phyloP scores from a whole-genome alignment of 2,113 vertebrate species.

The Neogale vison region DNA sequence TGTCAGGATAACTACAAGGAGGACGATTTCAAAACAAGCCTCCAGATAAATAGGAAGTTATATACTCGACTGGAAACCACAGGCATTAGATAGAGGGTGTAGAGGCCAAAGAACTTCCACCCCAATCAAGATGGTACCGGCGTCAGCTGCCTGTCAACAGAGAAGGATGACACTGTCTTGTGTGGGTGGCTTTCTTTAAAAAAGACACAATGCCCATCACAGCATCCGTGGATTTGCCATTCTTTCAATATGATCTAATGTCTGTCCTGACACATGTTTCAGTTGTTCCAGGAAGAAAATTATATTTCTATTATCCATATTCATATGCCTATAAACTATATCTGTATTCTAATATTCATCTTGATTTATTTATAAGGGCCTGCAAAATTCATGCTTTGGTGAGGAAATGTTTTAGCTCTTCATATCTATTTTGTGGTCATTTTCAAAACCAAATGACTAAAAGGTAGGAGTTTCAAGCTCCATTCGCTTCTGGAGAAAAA shows the following conservation, averaged over 20 bases:
- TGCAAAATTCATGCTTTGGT: constrained; percentile 76
- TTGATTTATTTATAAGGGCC: constrained; percentile 78
- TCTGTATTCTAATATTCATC: constrained; percentile 69
- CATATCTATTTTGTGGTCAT: constrained; percentile 68
- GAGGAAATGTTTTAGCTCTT: constrained; percentile 73
- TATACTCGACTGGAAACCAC: constrained; percentile 49
- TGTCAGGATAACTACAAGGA: constrained; percentile 77
- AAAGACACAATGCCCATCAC: constrained; percentile 48
- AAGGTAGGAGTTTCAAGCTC: constrained; percentile 43
- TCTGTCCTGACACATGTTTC: constrained; percentile 11
- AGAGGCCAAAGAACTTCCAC: constrained; percentile 57
- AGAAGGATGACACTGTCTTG: not conserved
- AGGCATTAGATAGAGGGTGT: constrained; percentile 58
- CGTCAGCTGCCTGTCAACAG: constrained; percentile 65
- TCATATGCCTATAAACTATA: constrained; percentile 64
- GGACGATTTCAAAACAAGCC: constrained; percentile 67
- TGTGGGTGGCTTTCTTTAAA: constrained; percentile 64
- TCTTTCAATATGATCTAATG: not conserved
- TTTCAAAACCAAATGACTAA: constrained; percentile 62
- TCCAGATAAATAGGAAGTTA: constrained; percentile 74
- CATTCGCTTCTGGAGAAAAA: not conserved
- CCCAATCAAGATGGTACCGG: constrained; percentile 69
- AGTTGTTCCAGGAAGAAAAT: not conserved
- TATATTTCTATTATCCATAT: constrained; percentile 57
- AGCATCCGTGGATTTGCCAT: not conserved